These are phyloP conservation scores for Pipra filicauda DNA, from an alignment of 2,113 vertebrate species.

Conservation along the genomic window DNA sequence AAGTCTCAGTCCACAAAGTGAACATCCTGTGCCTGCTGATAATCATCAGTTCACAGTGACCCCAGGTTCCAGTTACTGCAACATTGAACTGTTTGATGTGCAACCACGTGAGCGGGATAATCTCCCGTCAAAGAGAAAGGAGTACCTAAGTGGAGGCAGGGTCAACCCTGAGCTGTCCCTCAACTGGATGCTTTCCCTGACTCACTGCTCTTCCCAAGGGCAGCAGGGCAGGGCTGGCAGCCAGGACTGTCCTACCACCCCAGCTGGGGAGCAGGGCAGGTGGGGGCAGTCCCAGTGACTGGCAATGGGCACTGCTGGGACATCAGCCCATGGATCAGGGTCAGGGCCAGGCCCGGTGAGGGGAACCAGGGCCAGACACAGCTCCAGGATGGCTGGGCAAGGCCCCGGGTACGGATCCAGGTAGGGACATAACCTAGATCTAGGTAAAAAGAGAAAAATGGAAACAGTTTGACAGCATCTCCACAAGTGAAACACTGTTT, in stretches of 20 bases:
- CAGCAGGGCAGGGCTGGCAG: not conserved
- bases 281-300: too few species aligned
- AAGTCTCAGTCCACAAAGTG: not conserved
- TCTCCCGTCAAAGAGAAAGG: not conserved
- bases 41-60: not conserved
- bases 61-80: not conserved
- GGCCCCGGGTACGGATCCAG: not conserved
- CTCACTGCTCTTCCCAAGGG: not conserved
- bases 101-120: not conserved
- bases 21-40: not conserved
- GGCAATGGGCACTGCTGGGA: not conserved
- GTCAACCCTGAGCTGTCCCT: not conserved
- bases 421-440: not conserved
- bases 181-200: rapidly evolving
- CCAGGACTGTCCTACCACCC: rapidly evolving
- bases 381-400: not conserved
- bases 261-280: not conserved
- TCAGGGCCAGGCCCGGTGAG: not conserved
- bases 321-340: not conserved
- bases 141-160: not conserved
- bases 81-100: not conserved
- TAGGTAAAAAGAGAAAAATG: not conserved
- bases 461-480: not conserved
- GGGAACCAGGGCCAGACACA: not conserved
- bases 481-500: not conserved